Conservation (phyloP, 2,888 invertebrate genomes). For the Cancer borealis region DNA sequence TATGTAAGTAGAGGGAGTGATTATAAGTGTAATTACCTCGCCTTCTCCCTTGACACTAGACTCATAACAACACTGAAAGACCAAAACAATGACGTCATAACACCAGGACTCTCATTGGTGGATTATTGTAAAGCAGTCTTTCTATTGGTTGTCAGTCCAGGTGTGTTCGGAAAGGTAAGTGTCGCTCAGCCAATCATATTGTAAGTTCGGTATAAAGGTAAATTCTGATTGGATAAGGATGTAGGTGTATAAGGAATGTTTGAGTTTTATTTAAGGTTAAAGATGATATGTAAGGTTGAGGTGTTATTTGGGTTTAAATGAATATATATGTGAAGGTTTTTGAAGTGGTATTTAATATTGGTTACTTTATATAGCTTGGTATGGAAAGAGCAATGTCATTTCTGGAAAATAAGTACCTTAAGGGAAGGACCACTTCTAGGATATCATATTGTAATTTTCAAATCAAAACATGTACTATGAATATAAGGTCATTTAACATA, state of each 20-base stretch:
- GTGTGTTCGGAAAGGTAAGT: not conserved
- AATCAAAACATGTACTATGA: too few relatives aligned
- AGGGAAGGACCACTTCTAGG: too few relatives aligned
- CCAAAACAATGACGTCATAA: constrained; percentile 40
- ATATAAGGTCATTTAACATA: too few relatives aligned
- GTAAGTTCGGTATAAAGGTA: too few relatives aligned
- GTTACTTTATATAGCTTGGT: too few relatives aligned
- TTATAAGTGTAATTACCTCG: not conserved
- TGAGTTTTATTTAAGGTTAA: not conserved
- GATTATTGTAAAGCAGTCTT: not conserved
- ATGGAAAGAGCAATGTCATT: too few relatives aligned
- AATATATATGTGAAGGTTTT: too few relatives aligned
- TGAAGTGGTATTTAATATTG: too few relatives aligned
- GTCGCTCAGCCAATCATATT: not conserved
- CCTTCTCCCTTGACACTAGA: not conserved
- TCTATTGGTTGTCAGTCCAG: not conserved
- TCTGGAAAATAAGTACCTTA: too few relatives aligned
- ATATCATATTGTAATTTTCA: too few relatives aligned
- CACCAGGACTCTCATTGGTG: not conserved
- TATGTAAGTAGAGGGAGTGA: not conserved
- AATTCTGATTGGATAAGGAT: not conserved
- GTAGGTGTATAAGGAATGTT: not conserved
- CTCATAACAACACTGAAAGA: constrained; percentile 5
- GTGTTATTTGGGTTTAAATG: too few relatives aligned
- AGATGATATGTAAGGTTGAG: too few relatives aligned